phyloP scores from a whole-genome alignment of 2,797 vertebrate species.

The Phataginus tetradactyla region DNA sequence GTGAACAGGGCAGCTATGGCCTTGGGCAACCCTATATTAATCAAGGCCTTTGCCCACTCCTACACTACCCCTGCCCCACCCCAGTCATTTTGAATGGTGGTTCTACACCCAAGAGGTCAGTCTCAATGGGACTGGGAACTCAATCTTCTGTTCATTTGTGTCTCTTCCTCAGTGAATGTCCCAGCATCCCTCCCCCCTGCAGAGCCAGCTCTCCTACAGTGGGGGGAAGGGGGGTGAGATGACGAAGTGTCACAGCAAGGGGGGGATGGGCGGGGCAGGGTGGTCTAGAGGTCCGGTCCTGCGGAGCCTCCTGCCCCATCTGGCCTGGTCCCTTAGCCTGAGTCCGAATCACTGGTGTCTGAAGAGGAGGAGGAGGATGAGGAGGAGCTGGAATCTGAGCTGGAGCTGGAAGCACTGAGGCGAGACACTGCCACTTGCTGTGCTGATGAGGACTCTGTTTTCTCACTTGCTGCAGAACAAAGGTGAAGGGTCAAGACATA shows the following conservation, averaged over 20 bases:
- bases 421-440: constrained; percentile 89
- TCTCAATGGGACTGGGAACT: constrained; percentile 35
- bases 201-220: constrained; percentile 73
- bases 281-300: constrained; percentile 81
- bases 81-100: constrained; percentile 44
- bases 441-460: constrained; percentile 80
- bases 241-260: constrained; percentile 55
- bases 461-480: constrained; percentile 87
- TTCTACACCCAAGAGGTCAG: constrained; percentile 42
- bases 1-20: constrained; percentile 66
- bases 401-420: constrained; percentile 95
- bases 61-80: constrained; percentile 53
- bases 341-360: constrained; percentile 96
- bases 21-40: not conserved
- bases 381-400: constrained; percentile 93
- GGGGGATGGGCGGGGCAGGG: constrained; percentile 39
- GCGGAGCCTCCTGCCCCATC: constrained; percentile 83
- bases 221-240: constrained; percentile 53
- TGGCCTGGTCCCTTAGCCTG: constrained; percentile 84
- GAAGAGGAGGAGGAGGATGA: constrained; percentile 93
- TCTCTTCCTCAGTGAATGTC: constrained; percentile 48
- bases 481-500: not conserved
- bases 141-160: constrained; percentile 45
- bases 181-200: constrained; percentile 55
- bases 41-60: constrained; percentile 57